Conservation (phyloP, 2,113 vertebrate genomes). For the Xiphophorus couchianus region DNA sequence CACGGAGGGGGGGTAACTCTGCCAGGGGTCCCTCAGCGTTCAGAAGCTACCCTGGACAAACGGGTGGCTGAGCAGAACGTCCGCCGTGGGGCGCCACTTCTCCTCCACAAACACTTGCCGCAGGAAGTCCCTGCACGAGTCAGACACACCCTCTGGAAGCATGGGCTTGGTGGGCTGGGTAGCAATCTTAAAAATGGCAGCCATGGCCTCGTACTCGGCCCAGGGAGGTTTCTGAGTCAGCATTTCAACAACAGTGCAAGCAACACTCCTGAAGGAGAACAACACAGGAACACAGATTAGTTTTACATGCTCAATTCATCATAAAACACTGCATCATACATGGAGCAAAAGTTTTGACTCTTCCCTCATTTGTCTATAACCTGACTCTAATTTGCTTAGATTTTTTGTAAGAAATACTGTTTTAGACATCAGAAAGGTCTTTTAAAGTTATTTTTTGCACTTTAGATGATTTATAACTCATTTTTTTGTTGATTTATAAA, state of each 20-base stretch:
- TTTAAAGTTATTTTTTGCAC: background rate
- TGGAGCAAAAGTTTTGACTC: background rate
- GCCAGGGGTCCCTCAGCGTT: slow-evolving; percentile 20
- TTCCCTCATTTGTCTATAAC: background rate
- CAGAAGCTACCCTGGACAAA: slow-evolving; percentile 87
- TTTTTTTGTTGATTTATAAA: background rate
- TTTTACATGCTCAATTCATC: background rate
- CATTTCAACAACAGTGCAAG: slow-evolving; percentile 93
- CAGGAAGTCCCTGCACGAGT: slow-evolving; percentile 86
- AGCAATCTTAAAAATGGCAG: slow-evolving; percentile 92
- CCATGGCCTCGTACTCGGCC: slow-evolving; percentile 94
- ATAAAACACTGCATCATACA: background rate
- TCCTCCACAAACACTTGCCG: slow-evolving; percentile 91
- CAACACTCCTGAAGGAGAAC: slow-evolving; percentile 84
- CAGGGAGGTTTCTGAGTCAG: slow-evolving; percentile 91
- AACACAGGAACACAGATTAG: background rate
- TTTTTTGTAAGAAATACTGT: background rate
- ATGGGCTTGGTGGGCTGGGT: slow-evolving; percentile 90
- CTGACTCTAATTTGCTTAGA: background rate
- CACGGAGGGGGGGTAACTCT: slow-evolving; percentile 31
- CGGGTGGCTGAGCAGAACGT: slow-evolving; percentile 85
- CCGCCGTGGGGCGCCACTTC: slow-evolving; percentile 89
- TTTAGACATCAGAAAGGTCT: background rate
- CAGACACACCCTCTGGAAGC: slow-evolving; percentile 86
- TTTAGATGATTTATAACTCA: background rate